Conservation (phyloP, 2,888 invertebrate species). For the Zootermopsis nevadensis region DNA sequence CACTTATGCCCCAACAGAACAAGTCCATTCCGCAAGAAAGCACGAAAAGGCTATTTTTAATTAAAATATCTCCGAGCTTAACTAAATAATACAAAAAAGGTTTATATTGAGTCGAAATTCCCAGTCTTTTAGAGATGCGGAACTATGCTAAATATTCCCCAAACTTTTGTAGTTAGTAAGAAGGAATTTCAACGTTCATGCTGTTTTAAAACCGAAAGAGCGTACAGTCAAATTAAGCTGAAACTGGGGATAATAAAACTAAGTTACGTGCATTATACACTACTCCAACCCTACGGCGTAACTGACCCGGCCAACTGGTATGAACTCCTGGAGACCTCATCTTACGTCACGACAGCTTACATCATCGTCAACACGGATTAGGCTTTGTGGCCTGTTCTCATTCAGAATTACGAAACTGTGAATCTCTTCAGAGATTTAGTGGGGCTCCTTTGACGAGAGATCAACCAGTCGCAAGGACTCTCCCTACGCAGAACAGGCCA, state of each 20-base stretch:
- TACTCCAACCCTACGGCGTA: too few species aligned
- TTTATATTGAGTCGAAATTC: constrained; percentile 47
- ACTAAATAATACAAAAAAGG: constrained; percentile 38
- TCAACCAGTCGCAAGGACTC: too few species aligned
- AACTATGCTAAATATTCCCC: constrained; percentile 46
- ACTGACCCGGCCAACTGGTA: too few species aligned
- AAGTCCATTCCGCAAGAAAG: constrained; percentile 7
- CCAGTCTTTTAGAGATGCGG: constrained; percentile 40
- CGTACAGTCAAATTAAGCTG: not conserved
- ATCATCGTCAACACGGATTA: too few species aligned
- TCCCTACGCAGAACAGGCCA: too few species aligned
- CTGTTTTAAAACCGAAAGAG: not conserved
- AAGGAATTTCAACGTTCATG: constrained; percentile 4
- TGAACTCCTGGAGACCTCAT: not conserved
- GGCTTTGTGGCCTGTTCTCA: too few species aligned
- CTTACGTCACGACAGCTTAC: too few species aligned
- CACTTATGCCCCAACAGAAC: constrained; percentile 7
- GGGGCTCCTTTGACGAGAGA: too few species aligned
- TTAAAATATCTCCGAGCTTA: constrained; percentile 49
- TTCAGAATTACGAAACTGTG: too few species aligned
- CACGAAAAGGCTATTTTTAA: constrained; percentile 46
- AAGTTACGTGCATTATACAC: too few species aligned
- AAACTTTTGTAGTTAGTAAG: constrained; percentile 18
- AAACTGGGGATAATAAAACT: not conserved
- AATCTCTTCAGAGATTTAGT: too few species aligned